Percentiles rank a stretch among this genome's conserved stretches.
phyloP scores from a whole-genome alignment of 2,113 vertebrate species.

The Mobula hypostoma region DNA sequence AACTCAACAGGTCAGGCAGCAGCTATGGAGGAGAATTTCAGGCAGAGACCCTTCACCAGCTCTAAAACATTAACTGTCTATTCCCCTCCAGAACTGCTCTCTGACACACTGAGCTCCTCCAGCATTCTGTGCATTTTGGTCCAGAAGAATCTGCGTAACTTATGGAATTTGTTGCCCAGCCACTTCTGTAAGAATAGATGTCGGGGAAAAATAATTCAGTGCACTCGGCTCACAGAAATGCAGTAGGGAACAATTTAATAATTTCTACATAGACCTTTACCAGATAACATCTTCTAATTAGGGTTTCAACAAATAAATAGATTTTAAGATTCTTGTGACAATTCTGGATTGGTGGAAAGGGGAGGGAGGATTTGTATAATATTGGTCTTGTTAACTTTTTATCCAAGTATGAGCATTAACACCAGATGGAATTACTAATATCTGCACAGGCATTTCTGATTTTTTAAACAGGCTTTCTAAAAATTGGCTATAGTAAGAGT shows the following conservation, averaged over 20 bases:
- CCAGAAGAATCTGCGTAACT: too few relatives aligned
- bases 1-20: too few relatives aligned
- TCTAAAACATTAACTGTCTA: too few relatives aligned
- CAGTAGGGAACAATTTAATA: neutral
- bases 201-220: neutral
- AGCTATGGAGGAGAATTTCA: too few relatives aligned
- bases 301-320: neutral
- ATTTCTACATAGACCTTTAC: neutral
- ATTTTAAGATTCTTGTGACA: neutral
- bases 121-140: too few relatives aligned
- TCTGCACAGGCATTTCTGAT: neutral
- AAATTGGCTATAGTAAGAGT: constrained; percentile 11
- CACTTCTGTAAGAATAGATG: neutral
- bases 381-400: neutral
- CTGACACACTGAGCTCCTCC: too few relatives aligned
- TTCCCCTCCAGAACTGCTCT: too few relatives aligned
- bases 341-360: neutral
- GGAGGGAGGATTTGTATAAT: constrained; percentile 2
- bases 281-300: neutral
- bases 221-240: neutral
- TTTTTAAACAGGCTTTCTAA: neutral
- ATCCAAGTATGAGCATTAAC: neutral
- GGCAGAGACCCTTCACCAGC: too few relatives aligned
- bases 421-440: constrained; percentile 15
- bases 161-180: neutral